These are phyloP conservation scores for Andrena bicolor DNA, from an alignment of 2,888 invertebrate genomes.

Conservation along the genomic window DNA sequence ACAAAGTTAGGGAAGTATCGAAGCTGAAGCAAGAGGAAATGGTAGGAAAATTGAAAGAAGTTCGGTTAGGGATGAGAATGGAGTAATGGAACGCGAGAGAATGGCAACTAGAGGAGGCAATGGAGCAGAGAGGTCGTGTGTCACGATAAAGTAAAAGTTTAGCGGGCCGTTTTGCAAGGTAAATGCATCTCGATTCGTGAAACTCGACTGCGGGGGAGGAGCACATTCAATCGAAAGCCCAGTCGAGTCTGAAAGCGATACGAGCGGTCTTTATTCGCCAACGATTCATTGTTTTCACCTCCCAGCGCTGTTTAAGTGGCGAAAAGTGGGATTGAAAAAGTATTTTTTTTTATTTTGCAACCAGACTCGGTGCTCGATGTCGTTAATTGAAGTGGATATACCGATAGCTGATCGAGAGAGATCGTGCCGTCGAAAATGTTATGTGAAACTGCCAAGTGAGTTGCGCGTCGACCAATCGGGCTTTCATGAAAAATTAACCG, in stretches of 20 bases:
- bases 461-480: not conserved
- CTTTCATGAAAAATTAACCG: conserved; percentile 19
- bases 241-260: conserved; percentile 21
- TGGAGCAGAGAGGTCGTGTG: conserved; percentile 36
- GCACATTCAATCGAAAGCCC: conserved; percentile 41
- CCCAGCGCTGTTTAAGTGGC: conserved; percentile 8
- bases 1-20: not conserved
- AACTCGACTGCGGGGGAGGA: conserved; percentile 18
- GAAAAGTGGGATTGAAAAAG: conserved; percentile 5
- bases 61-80: not conserved
- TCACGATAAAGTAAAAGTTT: conserved; percentile 58
- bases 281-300: conserved; percentile 32
- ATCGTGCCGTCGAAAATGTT: conserved; percentile 1
- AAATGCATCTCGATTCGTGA: conserved; percentile 50
- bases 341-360: not conserved
- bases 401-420: conserved; percentile 4
- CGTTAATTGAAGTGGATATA: conserved; percentile 14
- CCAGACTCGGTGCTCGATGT: not conserved
- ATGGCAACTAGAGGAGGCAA: not conserved
- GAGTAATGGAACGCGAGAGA: too few relatives aligned
- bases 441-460: not conserved
- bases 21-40: not conserved
- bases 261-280: conserved; percentile 24
- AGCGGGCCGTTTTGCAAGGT: conserved; percentile 42
- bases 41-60: not conserved